These are phyloP conservation scores for Heliocidaris erythrogramma DNA, from an alignment of 35 echinoderm and acorn worm species.

Conservation along the genomic window DNA sequence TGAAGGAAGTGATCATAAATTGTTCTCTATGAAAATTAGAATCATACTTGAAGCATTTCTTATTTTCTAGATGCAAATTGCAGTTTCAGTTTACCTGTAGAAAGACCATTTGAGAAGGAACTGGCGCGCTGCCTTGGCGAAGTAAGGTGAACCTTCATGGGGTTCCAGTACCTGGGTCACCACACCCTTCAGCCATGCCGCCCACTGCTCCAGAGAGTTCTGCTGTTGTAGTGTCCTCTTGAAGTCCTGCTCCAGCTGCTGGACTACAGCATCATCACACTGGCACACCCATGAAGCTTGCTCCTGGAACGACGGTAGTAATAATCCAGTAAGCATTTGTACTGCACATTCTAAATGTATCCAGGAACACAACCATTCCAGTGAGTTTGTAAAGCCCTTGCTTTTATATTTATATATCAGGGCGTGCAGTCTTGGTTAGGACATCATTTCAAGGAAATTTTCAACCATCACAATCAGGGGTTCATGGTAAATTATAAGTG, in stretches of 20 bases:
- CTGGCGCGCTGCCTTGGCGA: slow-evolving; percentile 97
- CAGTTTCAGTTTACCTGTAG: slow-evolving; percentile 76
- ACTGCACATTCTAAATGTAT: neutral
- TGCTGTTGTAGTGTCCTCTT: slow-evolving; percentile 93
- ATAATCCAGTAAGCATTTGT: too few relatives aligned
- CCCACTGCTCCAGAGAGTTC: slow-evolving; percentile 99
- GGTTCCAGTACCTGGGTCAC: slow-evolving; percentile 96
- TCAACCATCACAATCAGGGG: too few relatives aligned
- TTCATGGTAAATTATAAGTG: too few relatives aligned
- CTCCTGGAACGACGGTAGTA: slow-evolving; percentile 60
- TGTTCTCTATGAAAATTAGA: too few relatives aligned
- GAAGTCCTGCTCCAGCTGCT: slow-evolving; percentile 98
- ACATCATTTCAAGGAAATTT: too few relatives aligned
- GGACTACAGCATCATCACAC: slow-evolving; percentile 94
- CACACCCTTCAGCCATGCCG: slow-evolving; percentile 93
- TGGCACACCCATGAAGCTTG: slow-evolving; percentile 99
- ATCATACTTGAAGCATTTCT: too few relatives aligned
- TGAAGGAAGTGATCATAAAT: neutral
- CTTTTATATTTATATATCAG: neutral
- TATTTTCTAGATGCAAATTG: neutral
- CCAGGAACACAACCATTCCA: neutral
- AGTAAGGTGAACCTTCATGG: slow-evolving; percentile 94
- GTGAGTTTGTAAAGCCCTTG: neutral
- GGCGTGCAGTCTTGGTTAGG: too few relatives aligned
- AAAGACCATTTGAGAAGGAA: slow-evolving; percentile 99